Conservation (phyloP, 2,113 vertebrate genomes). For the Cephalophus harveyi region DNA sequence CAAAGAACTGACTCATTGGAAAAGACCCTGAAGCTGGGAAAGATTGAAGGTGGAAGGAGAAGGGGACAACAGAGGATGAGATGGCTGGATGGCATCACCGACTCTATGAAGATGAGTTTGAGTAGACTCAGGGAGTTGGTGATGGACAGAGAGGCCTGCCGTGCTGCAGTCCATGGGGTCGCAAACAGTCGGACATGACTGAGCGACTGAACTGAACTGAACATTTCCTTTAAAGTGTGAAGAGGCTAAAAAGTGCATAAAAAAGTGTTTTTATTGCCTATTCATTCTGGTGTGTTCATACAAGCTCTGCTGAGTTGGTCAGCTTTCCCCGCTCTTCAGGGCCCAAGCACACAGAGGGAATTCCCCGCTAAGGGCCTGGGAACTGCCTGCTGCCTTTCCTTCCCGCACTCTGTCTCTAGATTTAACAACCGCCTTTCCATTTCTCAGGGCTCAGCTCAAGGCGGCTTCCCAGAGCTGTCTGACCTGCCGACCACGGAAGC, state of each 20-base stretch:
- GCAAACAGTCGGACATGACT: background rate
- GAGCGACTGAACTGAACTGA: background rate
- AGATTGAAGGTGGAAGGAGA: background rate
- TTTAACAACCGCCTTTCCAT: background rate
- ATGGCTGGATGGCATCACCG: background rate
- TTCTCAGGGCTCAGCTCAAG: background rate
- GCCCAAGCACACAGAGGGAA: background rate
- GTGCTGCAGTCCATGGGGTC: background rate
- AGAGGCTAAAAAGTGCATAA: rapidly evolving
- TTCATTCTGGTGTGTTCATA: background rate
- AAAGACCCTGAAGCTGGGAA: background rate
- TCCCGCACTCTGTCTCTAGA: too few species aligned
- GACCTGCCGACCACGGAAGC: background rate
- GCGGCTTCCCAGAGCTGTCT: background rate
- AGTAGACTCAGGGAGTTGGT: rapidly evolving
- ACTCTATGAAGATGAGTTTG: background rate
- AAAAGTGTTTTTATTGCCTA: background rate
- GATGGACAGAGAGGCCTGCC: background rate
- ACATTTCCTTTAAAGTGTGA: background rate
- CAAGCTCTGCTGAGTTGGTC: background rate
- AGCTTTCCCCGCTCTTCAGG: background rate
- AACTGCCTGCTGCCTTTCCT: background rate
- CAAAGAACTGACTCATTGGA: background rate
- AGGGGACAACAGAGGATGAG: background rate
- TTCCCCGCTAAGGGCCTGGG: background rate